Evolutionary conservation across 2,113 vertebrate genomes (phyloP).

Genomic region (Ciconia maguari): DNA sequence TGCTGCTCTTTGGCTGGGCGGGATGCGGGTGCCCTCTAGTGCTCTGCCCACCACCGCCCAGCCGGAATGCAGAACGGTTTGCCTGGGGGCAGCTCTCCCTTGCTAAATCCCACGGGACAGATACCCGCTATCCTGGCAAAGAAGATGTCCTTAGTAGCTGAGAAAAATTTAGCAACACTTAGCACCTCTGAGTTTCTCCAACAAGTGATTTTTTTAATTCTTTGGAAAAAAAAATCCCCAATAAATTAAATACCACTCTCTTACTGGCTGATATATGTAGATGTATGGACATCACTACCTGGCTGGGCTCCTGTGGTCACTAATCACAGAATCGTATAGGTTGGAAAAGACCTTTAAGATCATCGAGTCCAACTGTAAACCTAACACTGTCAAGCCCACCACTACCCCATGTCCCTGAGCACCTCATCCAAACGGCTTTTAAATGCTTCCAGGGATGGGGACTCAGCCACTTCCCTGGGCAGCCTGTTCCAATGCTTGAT

Average conservation of each 20-base stretch:
- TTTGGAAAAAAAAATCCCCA: background rate
- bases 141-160: background rate
- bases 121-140: background rate
- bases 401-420: too few relatives aligned
- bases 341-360: too few relatives aligned
- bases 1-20: background rate
- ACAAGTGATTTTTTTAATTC: background rate
- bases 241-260: rapidly evolving
- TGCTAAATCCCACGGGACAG: background rate
- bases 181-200: background rate
- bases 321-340: too few relatives aligned
- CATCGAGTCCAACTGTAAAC: too few relatives aligned
- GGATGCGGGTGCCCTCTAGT: slow-evolving; percentile 53
- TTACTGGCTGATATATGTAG: too few relatives aligned
- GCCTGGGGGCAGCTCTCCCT: background rate
- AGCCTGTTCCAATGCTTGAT: too few relatives aligned
- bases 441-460: too few relatives aligned
- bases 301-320: background rate
- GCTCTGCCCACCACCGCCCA: background rate
- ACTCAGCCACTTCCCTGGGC: too few relatives aligned
- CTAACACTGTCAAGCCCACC: too few relatives aligned
- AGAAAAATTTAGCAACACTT: background rate
- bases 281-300: rapidly evolving
- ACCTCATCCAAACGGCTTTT: too few relatives aligned
- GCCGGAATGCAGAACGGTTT: background rate